phyloP scores from a whole-genome alignment of 1,140 invertebrate genomes.

The Ceratoteleas bidentatus region DNA sequence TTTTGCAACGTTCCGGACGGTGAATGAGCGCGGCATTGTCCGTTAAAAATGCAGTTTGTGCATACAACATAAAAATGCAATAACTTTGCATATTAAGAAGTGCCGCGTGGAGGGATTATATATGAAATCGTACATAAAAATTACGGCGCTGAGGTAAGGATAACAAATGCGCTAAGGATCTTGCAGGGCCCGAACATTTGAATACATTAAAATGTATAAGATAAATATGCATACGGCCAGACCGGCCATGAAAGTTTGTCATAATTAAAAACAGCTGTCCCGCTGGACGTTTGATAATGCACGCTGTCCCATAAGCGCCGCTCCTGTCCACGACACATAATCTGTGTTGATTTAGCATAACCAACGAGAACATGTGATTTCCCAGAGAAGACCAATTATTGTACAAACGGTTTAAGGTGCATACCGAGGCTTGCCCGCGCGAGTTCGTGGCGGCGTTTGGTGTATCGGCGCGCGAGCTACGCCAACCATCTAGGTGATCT shows the following conservation, averaged over 20 bases:
- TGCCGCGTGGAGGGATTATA: slow-evolving; percentile 9
- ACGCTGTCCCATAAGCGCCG: slow-evolving; percentile 35
- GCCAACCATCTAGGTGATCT: too few species aligned
- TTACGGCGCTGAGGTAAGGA: slow-evolving; percentile 5
- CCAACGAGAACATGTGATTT: slow-evolving; percentile 45
- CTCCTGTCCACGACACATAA: slow-evolving; percentile 41
- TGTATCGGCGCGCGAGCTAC: too few species aligned
- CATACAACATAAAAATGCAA: too few species aligned
- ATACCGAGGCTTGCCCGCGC: too few species aligned
- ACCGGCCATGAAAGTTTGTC: slow-evolving; percentile 25
- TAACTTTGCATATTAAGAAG: slow-evolving; percentile 13
- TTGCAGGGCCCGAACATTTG: slow-evolving; percentile 22
- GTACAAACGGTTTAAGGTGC: slow-evolving; percentile 46
- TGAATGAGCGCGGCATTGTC: neutral
- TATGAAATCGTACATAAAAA: slow-evolving; percentile 31
- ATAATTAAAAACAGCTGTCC: slow-evolving; percentile 33
- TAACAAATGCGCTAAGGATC: slow-evolving; percentile 27
- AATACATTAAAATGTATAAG: slow-evolving; percentile 47
- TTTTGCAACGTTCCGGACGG: neutral
- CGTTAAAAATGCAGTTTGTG: slow-evolving; percentile 10
- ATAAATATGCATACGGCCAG: slow-evolving; percentile 1
- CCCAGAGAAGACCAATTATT: slow-evolving; percentile 47
- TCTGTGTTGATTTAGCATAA: slow-evolving; percentile 56
- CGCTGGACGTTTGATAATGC: slow-evolving; percentile 28
- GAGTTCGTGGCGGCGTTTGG: too few species aligned